phyloP scores from a whole-genome alignment of 2,113 vertebrate genomes.

The Neolamprologus toae region DNA sequence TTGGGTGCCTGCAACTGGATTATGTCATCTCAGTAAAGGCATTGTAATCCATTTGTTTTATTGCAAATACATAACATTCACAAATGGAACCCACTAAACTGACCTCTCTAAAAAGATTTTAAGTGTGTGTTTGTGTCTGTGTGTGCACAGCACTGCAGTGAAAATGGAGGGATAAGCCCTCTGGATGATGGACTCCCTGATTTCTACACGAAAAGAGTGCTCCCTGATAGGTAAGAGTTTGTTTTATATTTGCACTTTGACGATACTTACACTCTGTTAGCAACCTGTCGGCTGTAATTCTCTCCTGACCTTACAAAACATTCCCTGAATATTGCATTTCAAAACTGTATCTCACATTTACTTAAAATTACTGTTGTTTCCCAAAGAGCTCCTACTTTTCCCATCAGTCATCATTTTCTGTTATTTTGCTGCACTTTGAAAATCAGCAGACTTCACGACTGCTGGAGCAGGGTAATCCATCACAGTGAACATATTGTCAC shows the following conservation, averaged over 20 bases:
- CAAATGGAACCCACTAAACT: not conserved
- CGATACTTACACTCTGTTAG: not conserved
- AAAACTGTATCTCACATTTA: not conserved
- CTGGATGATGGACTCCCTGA: constrained; percentile 83
- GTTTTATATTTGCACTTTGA: not conserved
- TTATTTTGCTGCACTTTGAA: not conserved
- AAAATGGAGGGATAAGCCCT: constrained; percentile 75
- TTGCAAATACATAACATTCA: constrained; percentile 31
- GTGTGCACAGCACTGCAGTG: constrained; percentile 63
- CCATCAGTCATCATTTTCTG: not conserved
- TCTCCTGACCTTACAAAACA: not conserved
- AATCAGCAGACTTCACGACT: not conserved
- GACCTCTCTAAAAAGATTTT: not conserved
- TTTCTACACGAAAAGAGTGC: constrained; percentile 80
- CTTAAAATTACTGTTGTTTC: not conserved
- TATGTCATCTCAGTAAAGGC: constrained; percentile 6
- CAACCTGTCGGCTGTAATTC: not conserved
- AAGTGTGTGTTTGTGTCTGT: not conserved
- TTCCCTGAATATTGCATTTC: not conserved
- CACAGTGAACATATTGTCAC: not conserved
- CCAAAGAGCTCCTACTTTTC: not conserved
- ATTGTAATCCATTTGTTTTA: constrained; percentile 36
- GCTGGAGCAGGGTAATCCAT: not conserved
- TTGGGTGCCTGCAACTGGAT: constrained; percentile 20
- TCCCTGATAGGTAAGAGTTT: constrained; percentile 73